Evolutionary conservation across 1,140 invertebrate species (phyloP).

Genomic region (Ruditapes philippinarum): DNA sequence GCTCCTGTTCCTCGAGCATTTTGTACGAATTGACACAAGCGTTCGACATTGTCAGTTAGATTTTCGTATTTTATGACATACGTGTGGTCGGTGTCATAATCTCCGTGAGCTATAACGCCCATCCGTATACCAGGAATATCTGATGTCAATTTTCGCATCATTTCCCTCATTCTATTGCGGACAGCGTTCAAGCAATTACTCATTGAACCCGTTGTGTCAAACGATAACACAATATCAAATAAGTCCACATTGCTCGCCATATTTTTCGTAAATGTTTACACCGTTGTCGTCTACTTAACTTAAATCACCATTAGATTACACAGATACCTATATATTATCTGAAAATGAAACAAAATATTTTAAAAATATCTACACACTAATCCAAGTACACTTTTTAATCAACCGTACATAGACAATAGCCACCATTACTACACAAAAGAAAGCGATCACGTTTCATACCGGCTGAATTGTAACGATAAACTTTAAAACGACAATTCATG

Average conservation of each 20-base stretch:
- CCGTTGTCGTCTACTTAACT: too few relatives aligned
- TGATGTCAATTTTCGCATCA: constrained; percentile 58
- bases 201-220: constrained; percentile 76
- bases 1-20: constrained; percentile 41
- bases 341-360: too few relatives aligned
- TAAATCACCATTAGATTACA: too few relatives aligned
- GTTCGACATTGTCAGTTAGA: constrained; percentile 57
- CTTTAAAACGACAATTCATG: too few relatives aligned
- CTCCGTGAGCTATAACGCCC: constrained; percentile 71
- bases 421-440: too few relatives aligned
- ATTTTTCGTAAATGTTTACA: background rate
- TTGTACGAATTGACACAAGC: constrained; percentile 64
- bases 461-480: too few relatives aligned
- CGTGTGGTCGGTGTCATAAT: constrained; percentile 61
- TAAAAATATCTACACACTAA: too few relatives aligned
- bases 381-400: too few relatives aligned
- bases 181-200: constrained; percentile 43
- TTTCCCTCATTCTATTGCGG: constrained; percentile 46
- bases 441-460: too few relatives aligned
- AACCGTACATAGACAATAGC: too few relatives aligned
- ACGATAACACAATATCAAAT: constrained; percentile 73
- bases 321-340: too few relatives aligned
- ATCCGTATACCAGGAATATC: constrained; percentile 70
- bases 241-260: background rate
- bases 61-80: constrained; percentile 71